Conservation (phyloP, 2,888 invertebrate genomes). For the Parnassius glacialis region DNA sequence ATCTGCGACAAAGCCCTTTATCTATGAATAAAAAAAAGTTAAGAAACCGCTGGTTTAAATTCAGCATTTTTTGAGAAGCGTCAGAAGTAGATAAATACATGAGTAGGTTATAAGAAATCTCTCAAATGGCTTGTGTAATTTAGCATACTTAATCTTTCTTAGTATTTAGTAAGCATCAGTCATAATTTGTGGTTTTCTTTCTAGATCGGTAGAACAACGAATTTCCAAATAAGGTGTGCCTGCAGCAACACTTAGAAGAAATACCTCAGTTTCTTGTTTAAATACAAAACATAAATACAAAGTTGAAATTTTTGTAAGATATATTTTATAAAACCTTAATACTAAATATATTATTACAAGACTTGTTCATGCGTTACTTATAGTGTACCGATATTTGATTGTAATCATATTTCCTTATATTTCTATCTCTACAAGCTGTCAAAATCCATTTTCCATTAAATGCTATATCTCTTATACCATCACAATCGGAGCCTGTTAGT, state of each 20-base stretch:
- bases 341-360: slow-evolving; percentile 10
- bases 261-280: not conserved
- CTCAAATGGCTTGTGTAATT: too few relatives aligned
- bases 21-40: too few relatives aligned
- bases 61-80: too few relatives aligned
- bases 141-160: too few relatives aligned
- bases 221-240: slow-evolving; percentile 11
- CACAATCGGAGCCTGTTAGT: slow-evolving; percentile 86
- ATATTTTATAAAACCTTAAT: slow-evolving; percentile 14
- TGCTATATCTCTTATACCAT: slow-evolving; percentile 83
- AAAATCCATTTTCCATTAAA: slow-evolving; percentile 82
- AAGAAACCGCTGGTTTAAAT: too few relatives aligned
- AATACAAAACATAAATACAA: not conserved
- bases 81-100: too few relatives aligned
- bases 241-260: slow-evolving; percentile 15
- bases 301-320: not conserved
- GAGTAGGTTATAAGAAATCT: too few relatives aligned
- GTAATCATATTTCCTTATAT: slow-evolving; percentile 83
- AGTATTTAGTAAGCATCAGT: too few relatives aligned
- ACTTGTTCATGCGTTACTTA: slow-evolving; percentile 47
- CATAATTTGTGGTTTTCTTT: slow-evolving; percentile 5
- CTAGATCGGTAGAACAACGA: slow-evolving; percentile 7
- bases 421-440: slow-evolving; percentile 83
- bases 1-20: too few relatives aligned
- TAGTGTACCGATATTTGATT: slow-evolving; percentile 73